Evolutionary conservation across 1,140 invertebrate species (phyloP).

Genomic region (Macrobrachium rosenbergii): DNA sequence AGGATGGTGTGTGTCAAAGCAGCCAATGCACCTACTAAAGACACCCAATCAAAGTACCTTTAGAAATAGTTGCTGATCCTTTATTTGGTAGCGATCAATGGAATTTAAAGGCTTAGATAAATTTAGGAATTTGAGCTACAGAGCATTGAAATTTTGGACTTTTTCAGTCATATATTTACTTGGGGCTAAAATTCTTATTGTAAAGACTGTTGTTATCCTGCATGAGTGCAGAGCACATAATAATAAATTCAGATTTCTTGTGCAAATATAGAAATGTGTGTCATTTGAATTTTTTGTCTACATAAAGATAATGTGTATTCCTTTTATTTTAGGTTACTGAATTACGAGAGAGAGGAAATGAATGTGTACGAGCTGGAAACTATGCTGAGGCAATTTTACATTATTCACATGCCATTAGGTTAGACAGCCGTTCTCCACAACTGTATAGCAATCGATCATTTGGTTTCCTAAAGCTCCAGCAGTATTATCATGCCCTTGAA

Average conservation of each 20-base stretch:
- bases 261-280: background rate
- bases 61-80: no score
- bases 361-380: constrained; percentile 81
- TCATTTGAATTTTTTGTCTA: background rate
- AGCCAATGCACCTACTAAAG: no score
- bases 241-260: background rate
- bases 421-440: constrained; percentile 79
- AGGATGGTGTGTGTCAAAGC: no score
- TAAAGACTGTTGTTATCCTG: background rate
- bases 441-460: constrained; percentile 85
- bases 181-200: no score
- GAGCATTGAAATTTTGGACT: no score
- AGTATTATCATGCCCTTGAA: constrained; percentile 82
- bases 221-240: background rate
- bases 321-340: constrained; percentile 71
- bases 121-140: no score
- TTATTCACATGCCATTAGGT: constrained; percentile 84
- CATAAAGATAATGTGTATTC: background rate
- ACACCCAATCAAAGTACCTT: no score
- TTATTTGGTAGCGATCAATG: no score
- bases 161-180: no score
- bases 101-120: no score
- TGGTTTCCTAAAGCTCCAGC: constrained; percentile 83
- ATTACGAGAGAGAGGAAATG: constrained; percentile 82
- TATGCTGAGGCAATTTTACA: constrained; percentile 83